Evolutionary conservation across 2,888 invertebrate species (phyloP).

Genomic region (Drosophila algonquin): DNA sequence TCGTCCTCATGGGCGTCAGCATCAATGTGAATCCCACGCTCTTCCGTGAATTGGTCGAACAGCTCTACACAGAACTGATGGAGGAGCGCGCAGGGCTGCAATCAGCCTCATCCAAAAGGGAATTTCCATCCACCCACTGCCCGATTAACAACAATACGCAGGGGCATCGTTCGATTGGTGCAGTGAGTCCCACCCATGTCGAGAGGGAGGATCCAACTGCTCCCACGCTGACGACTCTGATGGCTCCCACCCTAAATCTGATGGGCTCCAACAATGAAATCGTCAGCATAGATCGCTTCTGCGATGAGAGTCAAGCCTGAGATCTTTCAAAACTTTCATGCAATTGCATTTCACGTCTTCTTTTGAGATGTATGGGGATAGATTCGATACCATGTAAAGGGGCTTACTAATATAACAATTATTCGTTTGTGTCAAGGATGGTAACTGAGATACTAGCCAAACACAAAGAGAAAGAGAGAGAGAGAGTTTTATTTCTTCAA

Average conservation of each 20-base stretch:
- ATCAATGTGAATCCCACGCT: slow-evolving; percentile 90
- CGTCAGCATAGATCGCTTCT: slow-evolving; percentile 39
- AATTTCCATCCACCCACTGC: neutral
- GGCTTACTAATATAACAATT: too few species aligned
- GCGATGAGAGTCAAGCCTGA: slow-evolving; percentile 60
- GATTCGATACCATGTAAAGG: too few species aligned
- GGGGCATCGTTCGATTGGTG: neutral
- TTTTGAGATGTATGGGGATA: too few species aligned
- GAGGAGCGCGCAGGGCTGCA: neutral
- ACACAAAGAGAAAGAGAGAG: too few species aligned
- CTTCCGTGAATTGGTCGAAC: slow-evolving; percentile 87
- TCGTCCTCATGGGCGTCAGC: slow-evolving; percentile 89
- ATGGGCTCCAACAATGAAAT: slow-evolving; percentile 42
- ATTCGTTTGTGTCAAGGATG: too few species aligned
- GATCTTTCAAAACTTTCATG: neutral
- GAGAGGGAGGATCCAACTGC: neutral
- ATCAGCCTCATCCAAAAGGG: neutral
- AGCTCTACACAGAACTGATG: slow-evolving; percentile 78
- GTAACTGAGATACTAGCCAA: too few species aligned
- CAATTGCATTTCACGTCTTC: too few species aligned
- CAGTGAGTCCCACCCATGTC: slow-evolving; percentile 1
- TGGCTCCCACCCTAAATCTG: slow-evolving; percentile 14
- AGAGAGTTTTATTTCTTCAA: neutral
- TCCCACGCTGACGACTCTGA: neutral
- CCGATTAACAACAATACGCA: neutral